Percentiles rank a stretch among this genome's conserved stretches.
Conservation (phyloP, 2,888 invertebrate species). For the Parasteatoda lunata region DNA sequence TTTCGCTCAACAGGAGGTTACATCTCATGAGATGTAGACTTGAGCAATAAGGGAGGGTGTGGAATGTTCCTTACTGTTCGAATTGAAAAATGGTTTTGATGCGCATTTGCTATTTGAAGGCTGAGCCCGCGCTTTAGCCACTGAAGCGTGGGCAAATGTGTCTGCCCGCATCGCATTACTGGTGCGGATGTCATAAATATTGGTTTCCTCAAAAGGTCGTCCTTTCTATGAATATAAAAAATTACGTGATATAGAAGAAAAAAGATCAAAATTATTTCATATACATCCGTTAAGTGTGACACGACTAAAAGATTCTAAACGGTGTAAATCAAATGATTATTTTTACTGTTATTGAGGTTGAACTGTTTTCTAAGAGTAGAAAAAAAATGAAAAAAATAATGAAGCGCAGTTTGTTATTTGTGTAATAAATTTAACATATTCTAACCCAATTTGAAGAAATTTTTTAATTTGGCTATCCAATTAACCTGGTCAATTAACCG, state of each 20-base stretch:
- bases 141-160: not conserved
- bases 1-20: constrained; percentile 13
- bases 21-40: not conserved
- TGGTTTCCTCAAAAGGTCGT: not conserved
- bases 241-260: not conserved
- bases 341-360: not conserved
- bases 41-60: not conserved
- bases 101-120: constrained; percentile 5
- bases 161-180: not conserved
- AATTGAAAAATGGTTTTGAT: not conserved
- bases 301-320: not conserved
- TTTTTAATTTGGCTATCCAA: too few species aligned
- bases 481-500: too few species aligned
- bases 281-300: not conserved
- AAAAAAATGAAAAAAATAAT: too few species aligned
- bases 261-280: not conserved
- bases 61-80: constrained; percentile 10
- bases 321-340: not conserved
- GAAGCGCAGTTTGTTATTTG: too few species aligned
- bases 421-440: too few species aligned
- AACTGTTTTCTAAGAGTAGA: not conserved
- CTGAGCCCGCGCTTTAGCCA: not conserved
- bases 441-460: too few species aligned
- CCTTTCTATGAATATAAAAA: not conserved
- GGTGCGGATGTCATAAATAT: constrained; percentile 2